Conservation (phyloP, 1,140 invertebrate species). For the Helicoverpa armigera region DNA sequence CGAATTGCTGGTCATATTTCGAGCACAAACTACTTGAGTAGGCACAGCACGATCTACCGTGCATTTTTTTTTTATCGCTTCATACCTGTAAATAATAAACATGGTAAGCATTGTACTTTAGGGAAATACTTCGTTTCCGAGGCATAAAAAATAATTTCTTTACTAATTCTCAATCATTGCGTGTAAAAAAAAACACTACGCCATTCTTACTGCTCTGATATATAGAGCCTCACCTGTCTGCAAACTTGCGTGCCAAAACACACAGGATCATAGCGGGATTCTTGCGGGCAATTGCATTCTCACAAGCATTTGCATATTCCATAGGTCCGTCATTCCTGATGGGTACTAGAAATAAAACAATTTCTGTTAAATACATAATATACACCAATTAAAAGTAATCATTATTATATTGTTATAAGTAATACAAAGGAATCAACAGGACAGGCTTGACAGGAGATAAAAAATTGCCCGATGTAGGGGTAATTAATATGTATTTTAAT, state of each 20-base stretch:
- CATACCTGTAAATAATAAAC: slow-evolving; percentile 86
- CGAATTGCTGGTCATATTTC: slow-evolving; percentile 87
- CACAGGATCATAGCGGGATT: slow-evolving; percentile 89
- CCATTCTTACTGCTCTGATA: not conserved
- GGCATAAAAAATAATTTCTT: too few relatives aligned
- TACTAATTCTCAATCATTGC: not conserved
- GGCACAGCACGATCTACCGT: slow-evolving; percentile 92
- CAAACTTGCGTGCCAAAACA: slow-evolving; percentile 89
- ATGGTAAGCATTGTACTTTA: too few relatives aligned
- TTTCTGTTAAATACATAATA: not conserved
- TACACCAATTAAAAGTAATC: too few relatives aligned
- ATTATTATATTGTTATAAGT: too few relatives aligned
- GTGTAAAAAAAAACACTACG: not conserved
- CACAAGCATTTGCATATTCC: slow-evolving; percentile 87
- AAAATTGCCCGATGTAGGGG: too few relatives aligned
- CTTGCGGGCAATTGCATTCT: slow-evolving; percentile 84
- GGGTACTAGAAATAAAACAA: slow-evolving; percentile 64
- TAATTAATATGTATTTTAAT: too few relatives aligned
- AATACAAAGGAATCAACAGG: not conserved
- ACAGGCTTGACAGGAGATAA: too few relatives aligned
- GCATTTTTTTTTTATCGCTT: slow-evolving; percentile 94
- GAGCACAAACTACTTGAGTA: slow-evolving; percentile 91
- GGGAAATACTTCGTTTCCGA: too few relatives aligned
- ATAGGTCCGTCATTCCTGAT: slow-evolving; percentile 81
- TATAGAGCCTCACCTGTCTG: slow-evolving; percentile 86